Evolutionary conservation across 2,888 invertebrate genomes (phyloP).

Genomic region (Dicyrtomina minuta): DNA sequence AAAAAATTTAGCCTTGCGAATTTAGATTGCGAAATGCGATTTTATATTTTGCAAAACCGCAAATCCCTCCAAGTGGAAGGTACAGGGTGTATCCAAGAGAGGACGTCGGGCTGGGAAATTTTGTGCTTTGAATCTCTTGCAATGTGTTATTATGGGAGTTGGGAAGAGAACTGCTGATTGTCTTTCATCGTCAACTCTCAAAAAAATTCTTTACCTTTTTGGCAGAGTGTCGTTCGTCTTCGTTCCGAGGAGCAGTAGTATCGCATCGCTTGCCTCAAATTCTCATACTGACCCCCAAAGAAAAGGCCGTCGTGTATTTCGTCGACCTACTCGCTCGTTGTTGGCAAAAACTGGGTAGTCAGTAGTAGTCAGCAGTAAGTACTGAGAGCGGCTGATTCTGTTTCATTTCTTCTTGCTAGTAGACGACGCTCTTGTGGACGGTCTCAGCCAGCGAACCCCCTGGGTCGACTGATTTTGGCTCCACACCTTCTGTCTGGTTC

Average conservation of each 20-base stretch:
- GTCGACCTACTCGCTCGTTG: slow-evolving; percentile 22
- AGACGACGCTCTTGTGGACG: background rate
- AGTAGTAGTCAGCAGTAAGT: too few relatives aligned
- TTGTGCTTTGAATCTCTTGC: background rate
- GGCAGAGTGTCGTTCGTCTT: background rate
- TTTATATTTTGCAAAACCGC: background rate
- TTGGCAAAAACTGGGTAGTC: too few relatives aligned
- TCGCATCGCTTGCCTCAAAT: background rate
- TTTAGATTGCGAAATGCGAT: background rate
- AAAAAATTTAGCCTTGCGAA: too few relatives aligned
- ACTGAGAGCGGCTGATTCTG: background rate
- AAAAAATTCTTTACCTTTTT: background rate
- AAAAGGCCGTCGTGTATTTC: slow-evolving; percentile 11
- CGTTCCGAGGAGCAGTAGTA: background rate
- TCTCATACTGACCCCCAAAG: slow-evolving; percentile 9
- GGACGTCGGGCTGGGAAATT: slow-evolving; percentile 15
- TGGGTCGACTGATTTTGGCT: slow-evolving; percentile 43
- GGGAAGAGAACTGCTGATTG: too few relatives aligned
- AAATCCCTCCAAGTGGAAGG: background rate
- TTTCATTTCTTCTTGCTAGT: background rate
- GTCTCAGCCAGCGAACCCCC: background rate
- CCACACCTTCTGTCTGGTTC: slow-evolving; percentile 50
- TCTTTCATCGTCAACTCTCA: too few relatives aligned
- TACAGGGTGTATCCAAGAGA: background rate
- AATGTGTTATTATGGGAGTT: too few relatives aligned